These are phyloP conservation scores for Rhinopomastus cyanomelas DNA, from an alignment of 2,113 vertebrate genomes.

Conservation along the genomic window DNA sequence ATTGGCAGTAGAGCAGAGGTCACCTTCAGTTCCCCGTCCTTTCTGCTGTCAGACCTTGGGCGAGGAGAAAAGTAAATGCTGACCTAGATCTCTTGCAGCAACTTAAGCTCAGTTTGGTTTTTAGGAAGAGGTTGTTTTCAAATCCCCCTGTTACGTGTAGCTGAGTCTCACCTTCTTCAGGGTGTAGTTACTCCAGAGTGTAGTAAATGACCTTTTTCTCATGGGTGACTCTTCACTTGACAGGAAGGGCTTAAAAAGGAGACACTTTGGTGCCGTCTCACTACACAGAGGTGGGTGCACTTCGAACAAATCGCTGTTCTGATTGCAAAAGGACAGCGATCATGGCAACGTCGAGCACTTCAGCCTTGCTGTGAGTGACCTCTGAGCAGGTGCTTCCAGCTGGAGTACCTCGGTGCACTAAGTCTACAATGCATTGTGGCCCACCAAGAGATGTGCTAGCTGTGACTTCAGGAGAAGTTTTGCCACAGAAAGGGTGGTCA, in stretches of 20 bases:
- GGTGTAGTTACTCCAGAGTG: not conserved
- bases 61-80: not conserved
- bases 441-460: not conserved
- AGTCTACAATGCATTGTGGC: not conserved
- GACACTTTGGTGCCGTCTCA: not conserved
- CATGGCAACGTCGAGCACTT: not conserved
- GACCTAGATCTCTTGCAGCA: not conserved
- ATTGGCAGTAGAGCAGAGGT: not conserved
- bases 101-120: not conserved
- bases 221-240: not conserved
- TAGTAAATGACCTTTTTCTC: not conserved
- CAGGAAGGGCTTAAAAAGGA: too few relatives aligned
- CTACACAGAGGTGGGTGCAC: not conserved
- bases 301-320: not conserved
- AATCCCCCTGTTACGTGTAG: not conserved
- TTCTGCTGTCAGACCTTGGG: not conserved
- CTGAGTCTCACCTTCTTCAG: not conserved
- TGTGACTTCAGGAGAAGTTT: too few relatives aligned
- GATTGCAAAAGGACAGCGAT: not conserved
- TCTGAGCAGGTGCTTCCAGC: not conserved
- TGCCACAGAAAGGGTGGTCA: too few relatives aligned
- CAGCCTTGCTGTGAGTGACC: not conserved
- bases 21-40: not conserved
- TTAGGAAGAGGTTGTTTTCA: not conserved
- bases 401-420: not conserved